Evolutionary conservation across 2,113 vertebrate genomes (phyloP), one percentile per base, ranked within the genome.

Genomic region (Picathartes gymnocephalus): DNA sequence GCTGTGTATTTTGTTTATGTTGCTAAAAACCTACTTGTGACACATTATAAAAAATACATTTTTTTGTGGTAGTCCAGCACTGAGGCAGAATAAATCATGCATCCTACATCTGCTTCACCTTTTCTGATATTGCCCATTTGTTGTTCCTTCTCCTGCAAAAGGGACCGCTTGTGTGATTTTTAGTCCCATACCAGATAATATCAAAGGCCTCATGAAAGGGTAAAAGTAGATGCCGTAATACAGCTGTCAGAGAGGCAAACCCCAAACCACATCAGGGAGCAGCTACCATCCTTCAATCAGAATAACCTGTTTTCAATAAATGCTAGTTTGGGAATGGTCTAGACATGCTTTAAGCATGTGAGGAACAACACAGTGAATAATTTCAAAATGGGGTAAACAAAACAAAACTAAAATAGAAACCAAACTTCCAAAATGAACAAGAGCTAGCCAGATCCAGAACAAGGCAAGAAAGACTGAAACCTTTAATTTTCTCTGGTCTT

Each of bases 21-120:
- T 93, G 45, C 93, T 96, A 84, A 83, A 94, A 92, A 92, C 56
- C 78, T 90, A 84, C 58, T 95, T 79, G 92, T 81, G 87, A 92
- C 88, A 97, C 51, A 54, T 81, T 95, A 96, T 95, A 93, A 96
- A 96, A 97, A 93, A 96, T 90, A 81, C 60, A 88, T 87, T 73
- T 76, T 93, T 97, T 95, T 92, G 81, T 77, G 91, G 54, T 91
- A 91, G 76, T 90, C 56, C 95, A 81, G 66, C 69, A 40, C 50
- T 39, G 50, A 92, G 78, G 15, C 51, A 79, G 81, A 92, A 95
- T 71, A 85, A 93, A 84, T 97, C 93, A 89, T 60, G 57, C 57
- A 23, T 93, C 78, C 39, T 51, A n/a, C 84, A 71, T 81, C 77
- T 88, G 86, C 50, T 82, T 37, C 16, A 13, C 48, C 69, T 74